These are phyloP conservation scores for Baronia brevicornis DNA, from an alignment of 2,888 invertebrate genomes.

Conservation along the genomic window DNA sequence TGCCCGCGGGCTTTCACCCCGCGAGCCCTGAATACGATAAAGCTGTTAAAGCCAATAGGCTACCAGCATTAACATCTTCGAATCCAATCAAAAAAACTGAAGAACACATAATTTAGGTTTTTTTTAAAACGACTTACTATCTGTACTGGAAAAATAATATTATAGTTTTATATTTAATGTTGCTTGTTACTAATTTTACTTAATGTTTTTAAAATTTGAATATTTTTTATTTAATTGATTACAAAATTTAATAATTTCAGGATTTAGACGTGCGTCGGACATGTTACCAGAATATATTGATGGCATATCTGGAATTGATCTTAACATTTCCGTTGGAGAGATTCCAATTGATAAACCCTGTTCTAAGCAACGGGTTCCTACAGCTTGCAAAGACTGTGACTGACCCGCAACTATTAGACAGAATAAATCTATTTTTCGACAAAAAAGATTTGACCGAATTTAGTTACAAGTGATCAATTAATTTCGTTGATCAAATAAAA, in stretches of 20 bases:
- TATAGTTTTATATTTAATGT: not conserved
- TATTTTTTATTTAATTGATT: no score
- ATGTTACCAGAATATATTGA: conserved; percentile 90
- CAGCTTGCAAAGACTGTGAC: conserved; percentile 64
- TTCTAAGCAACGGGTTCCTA: conserved; percentile 57
- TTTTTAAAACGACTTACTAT: no score
- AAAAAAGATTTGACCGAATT: conserved; percentile 65
- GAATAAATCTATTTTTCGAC: conserved; percentile 72
- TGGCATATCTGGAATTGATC: conserved; percentile 87
- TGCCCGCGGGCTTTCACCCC: no score
- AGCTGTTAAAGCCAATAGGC: no score
- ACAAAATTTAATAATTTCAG: no score
- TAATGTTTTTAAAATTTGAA: no score
- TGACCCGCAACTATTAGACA: conserved; percentile 64
- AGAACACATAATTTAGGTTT: no score
- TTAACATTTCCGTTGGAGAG: conserved; percentile 77
- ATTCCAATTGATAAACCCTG: conserved; percentile 68
- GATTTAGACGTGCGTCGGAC: conserved; percentile 90
- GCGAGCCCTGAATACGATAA: no score
- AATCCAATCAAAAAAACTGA: no score
- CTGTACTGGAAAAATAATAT: no score
- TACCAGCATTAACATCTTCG: no score
- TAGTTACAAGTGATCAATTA: conserved; percentile 59
- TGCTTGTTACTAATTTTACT: conserved; percentile 6
- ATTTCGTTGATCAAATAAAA: conserved; percentile 51